Evolutionary conservation across 1,140 invertebrate genomes (phyloP), one percentile per base, ranked within the genome.

Genomic region (Cyrtorhinus lividipennis): DNA sequence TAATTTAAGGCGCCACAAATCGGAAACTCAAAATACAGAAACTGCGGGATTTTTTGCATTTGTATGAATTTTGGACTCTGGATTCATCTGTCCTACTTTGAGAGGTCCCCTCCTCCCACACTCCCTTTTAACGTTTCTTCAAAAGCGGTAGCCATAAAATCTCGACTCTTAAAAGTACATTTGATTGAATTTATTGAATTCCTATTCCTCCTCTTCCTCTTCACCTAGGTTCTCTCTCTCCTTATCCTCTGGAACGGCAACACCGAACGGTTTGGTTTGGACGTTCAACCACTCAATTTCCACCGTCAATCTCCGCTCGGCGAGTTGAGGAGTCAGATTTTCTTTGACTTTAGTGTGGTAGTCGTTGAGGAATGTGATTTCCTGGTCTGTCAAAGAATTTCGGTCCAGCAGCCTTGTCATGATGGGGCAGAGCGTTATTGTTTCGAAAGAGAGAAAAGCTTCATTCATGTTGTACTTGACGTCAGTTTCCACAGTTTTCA

Each of bases 381-480:
- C 92, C 68, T 81, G 74, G 45, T 83, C 76, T 24, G 83, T 88
- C 0, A 99, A 78, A 56, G 98, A 72, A 13, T 81, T 77, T 15
- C 85, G 75, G 65, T 87, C 80, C 48, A 99, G 79, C 73, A 97
- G 79, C 68, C 88, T 91, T 0, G 79, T 88, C 75, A 97, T 94
- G 70, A 98, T 94, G 0, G 96, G 96, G 13, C 90, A 92, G 66
- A 96, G 75, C 0, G 95, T 96, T 25, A 99, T 81, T 0, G 91
- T 88, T 70, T 91, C 85, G 77, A 99, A 98, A 0, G 83, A 89
- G 0, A 98, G 76, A 68, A 87, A 97, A 0, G 85, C 85, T 27
- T 87, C 81, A 46, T 80, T 81, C 68, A 84, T 85, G 73, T 86
- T 82, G 61, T 87, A 81, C 53, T 83, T 81, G 1, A 86, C 79